These are phyloP conservation scores for Dasypogon diadema DNA, from an alignment of 2,888 invertebrate genomes.

Conservation along the genomic window DNA sequence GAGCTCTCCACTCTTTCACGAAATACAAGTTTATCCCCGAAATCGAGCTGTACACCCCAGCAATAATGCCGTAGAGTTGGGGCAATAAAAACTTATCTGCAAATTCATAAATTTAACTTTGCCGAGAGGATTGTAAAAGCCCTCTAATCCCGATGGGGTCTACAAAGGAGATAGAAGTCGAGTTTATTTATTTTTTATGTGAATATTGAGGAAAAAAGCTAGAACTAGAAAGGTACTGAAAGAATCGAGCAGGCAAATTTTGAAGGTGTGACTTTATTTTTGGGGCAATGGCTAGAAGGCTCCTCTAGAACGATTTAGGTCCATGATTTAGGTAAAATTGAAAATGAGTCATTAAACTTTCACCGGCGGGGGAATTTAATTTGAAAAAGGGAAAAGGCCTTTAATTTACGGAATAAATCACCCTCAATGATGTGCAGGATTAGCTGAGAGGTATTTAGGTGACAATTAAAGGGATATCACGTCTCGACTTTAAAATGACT, in stretches of 20 bases:
- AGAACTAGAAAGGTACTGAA: background rate
- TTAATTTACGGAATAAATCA: slow-evolving; percentile 35
- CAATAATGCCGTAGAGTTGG: slow-evolving; percentile 11
- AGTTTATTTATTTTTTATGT: slow-evolving; percentile 47
- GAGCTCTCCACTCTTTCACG: slow-evolving; percentile 3
- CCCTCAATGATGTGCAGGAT: slow-evolving; percentile 4
- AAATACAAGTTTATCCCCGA: slow-evolving; percentile 21
- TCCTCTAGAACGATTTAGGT: background rate
- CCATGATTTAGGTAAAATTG: slow-evolving; percentile 26
- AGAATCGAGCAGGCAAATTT: slow-evolving; percentile 13
- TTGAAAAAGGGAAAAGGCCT: background rate
- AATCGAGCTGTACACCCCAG: background rate
- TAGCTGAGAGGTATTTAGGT: background rate
- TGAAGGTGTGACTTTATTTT: slow-evolving; percentile 32
- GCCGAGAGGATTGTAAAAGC: slow-evolving; percentile 28
- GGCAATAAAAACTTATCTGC: slow-evolving; percentile 46
- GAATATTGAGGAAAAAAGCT: slow-evolving; percentile 1
- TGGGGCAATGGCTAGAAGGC: background rate
- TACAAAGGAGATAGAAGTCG: slow-evolving; percentile 28
- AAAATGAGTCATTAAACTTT: slow-evolving; percentile 28
- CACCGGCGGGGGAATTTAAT: slow-evolving; percentile 29
- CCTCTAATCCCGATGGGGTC: slow-evolving; percentile 38
- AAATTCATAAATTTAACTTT: slow-evolving; percentile 48
- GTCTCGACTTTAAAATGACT: background rate
- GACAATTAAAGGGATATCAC: slow-evolving; percentile 3